Conservation (phyloP, 2,113 vertebrate species). For the Rhynchomys soricoides region DNA sequence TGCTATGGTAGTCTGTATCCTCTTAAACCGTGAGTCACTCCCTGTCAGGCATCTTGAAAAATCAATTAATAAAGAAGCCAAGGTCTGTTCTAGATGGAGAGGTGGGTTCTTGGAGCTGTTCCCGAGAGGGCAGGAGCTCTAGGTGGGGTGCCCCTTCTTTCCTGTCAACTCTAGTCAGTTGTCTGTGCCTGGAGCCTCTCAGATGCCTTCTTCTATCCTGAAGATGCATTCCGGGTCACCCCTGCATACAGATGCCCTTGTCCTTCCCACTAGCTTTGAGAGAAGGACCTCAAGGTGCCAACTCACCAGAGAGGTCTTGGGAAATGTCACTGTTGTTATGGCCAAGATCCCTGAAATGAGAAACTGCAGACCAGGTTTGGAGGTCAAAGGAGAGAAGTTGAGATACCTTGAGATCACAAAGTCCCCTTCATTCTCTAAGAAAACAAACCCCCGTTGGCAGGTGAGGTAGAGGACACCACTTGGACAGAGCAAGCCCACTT, state of each 20-base stretch:
- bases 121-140: not conserved
- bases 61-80: not conserved
- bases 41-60: not conserved
- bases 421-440: not conserved
- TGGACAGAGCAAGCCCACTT: rapidly evolving
- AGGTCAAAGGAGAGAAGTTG: not conserved
- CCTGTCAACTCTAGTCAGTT: not conserved
- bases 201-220: not conserved
- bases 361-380: slow-evolving; percentile 25
- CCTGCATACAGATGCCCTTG: rapidly evolving
- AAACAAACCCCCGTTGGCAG: not conserved
- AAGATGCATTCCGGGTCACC: rapidly evolving
- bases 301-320: slow-evolving; percentile 55
- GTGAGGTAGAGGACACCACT: not conserved
- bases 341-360: slow-evolving; percentile 53
- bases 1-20: too few relatives aligned
- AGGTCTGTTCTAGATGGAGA: not conserved
- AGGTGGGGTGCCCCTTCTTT: not conserved
- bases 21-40: not conserved
- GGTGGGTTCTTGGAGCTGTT: not conserved
- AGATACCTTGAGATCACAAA: not conserved
- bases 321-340: rapidly evolving
- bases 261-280: not conserved
- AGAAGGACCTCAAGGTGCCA: rapidly evolving
- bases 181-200: not conserved